Percentiles rank a stretch among this genome's conserved stretches.
Evolutionary conservation across 1,140 invertebrate species (phyloP).

Genomic region (Drosophila quadrilineata): DNA sequence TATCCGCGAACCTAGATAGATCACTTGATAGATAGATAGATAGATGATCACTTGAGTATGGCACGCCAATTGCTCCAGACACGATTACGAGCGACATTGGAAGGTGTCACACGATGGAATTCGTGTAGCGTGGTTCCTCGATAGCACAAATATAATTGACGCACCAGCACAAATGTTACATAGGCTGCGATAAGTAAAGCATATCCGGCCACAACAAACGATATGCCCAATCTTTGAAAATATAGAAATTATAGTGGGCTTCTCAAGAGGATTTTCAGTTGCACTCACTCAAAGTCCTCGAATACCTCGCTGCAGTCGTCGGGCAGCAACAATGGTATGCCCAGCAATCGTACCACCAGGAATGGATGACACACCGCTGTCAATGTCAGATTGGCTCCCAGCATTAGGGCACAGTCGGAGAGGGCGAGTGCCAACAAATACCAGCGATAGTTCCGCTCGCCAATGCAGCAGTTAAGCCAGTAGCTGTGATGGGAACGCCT

Average conservation of each 20-base stretch:
- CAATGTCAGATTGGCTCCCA: conserved; percentile 81
- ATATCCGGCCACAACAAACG: conserved; percentile 70
- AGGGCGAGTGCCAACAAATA: conserved; percentile 78
- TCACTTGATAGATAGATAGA: too few species aligned
- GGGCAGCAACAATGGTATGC: conserved; percentile 79
- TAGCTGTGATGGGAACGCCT: conserved; percentile 74
- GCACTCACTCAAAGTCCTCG: conserved; percentile 78
- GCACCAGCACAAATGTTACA: conserved; percentile 41
- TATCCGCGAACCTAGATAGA: too few species aligned
- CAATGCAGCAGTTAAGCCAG: conserved; percentile 83
- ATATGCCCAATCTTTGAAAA: conserved; percentile 54
- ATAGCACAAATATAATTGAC: conserved; percentile 60
- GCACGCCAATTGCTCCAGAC: conserved; percentile 66
- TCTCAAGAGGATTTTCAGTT: neutral
- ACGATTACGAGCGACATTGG: conserved; percentile 50
- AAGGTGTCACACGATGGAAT: conserved; percentile 63
- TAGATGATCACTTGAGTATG: conserved; percentile 53
- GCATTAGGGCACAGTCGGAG: conserved; percentile 60
- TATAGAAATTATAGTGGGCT: neutral
- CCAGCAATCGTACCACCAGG: conserved; percentile 63
- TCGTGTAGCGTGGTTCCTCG: conserved; percentile 61
- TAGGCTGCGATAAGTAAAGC: conserved; percentile 61
- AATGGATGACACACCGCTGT: conserved; percentile 82
- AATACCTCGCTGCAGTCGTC: conserved; percentile 82
- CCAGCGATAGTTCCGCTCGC: conserved; percentile 80